Percentiles rank a stretch among this genome's conserved stretches.
phyloP scores from a whole-genome alignment of 2,797 vertebrate genomes.

The Pseudocheirus occidentalis region DNA sequence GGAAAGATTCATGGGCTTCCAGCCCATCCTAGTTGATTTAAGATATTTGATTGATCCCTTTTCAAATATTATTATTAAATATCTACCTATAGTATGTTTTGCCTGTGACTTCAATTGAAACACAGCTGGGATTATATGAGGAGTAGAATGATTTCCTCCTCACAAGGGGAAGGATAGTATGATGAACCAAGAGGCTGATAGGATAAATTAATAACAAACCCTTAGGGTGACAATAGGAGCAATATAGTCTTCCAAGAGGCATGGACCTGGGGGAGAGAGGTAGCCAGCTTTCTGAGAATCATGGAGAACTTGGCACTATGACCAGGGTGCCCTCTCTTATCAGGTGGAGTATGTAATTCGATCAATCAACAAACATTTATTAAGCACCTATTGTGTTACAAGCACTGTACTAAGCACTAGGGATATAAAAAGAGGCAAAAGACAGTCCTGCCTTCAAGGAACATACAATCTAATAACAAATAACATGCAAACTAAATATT shows the following conservation, averaged over 20 bases:
- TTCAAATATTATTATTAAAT: neutral
- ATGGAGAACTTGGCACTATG: neutral
- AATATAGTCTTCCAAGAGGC: neutral
- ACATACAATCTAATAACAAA: neutral
- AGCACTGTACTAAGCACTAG: neutral
- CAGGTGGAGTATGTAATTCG: neutral
- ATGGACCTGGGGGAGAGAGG: neutral
- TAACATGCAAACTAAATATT: neutral
- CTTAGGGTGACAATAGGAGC: neutral
- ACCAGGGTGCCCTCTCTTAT: neutral
- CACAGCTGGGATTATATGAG: neutral
- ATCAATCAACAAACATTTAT: neutral
- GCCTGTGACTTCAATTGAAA: neutral
- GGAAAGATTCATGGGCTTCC: neutral
- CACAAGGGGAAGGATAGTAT: neutral
- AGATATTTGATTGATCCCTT: neutral
- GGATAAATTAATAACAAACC: neutral
- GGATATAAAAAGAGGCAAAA: neutral
- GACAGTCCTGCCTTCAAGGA: neutral
- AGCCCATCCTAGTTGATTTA: neutral
- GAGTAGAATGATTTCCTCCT: neutral
- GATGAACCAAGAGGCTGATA: neutral
- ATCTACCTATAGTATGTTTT: neutral
- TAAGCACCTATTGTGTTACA: neutral
- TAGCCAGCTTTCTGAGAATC: neutral